Conservation (phyloP, 2,113 vertebrate genomes). For the Onychostruthus taczanowskii region DNA sequence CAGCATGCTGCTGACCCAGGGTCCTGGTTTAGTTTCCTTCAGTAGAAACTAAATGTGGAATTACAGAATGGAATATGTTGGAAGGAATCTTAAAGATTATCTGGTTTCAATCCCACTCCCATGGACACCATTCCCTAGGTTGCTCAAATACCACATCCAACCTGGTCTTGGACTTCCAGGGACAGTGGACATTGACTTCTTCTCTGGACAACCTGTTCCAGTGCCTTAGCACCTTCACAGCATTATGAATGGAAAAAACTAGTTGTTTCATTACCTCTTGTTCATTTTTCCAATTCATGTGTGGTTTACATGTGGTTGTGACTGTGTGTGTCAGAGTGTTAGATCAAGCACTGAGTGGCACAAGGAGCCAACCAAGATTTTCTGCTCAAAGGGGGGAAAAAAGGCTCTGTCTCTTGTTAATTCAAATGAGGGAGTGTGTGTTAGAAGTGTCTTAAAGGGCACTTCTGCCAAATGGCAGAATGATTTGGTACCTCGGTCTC, state of each 20-base stretch:
- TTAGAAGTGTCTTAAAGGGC: slow-evolving; percentile 11
- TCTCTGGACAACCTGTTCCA: background rate
- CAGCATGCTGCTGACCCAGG: background rate
- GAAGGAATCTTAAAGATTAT: background rate
- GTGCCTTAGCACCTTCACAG: background rate
- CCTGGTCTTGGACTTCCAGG: background rate
- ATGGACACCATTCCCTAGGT: background rate
- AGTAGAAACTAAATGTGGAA: background rate
- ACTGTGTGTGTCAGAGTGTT: background rate
- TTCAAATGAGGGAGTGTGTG: background rate
- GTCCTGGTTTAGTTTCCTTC: background rate
- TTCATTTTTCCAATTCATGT: background rate
- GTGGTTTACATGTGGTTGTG: background rate
- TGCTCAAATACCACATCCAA: background rate
- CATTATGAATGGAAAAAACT: background rate
- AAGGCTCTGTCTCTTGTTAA: slow-evolving; percentile 15
- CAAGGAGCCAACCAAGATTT: slow-evolving; percentile 36
- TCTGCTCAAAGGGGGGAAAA: slow-evolving; percentile 38
- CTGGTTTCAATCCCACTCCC: background rate
- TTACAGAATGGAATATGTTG: background rate
- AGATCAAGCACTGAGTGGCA: slow-evolving; percentile 43
- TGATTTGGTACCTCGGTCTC: background rate
- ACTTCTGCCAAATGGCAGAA: background rate
- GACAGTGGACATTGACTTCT: background rate
- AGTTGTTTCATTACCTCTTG: slow-evolving; percentile 6